Evolutionary conservation across 2,797 vertebrate species (phyloP).

Genomic region (Triplophysa bombifrons): DNA sequence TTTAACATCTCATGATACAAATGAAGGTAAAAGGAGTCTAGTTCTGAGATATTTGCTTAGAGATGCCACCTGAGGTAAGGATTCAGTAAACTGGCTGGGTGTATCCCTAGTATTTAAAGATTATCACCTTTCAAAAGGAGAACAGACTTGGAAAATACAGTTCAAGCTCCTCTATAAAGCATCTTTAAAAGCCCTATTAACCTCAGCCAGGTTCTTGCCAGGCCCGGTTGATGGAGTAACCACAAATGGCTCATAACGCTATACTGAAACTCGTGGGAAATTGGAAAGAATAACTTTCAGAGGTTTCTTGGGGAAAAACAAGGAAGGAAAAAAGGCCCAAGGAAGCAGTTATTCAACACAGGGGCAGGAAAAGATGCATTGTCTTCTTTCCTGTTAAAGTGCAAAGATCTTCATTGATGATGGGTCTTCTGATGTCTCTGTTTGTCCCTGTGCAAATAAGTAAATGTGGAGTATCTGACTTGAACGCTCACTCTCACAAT

Average conservation of each 20-base stretch:
- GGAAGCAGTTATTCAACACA: slow-evolving; percentile 60
- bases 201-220: slow-evolving; percentile 57
- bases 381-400: slow-evolving; percentile 5
- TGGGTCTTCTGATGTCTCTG: background rate
- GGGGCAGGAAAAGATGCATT: slow-evolving; percentile 24
- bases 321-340: slow-evolving; percentile 48
- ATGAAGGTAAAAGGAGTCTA: background rate
- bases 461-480: background rate
- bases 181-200: slow-evolving; percentile 26
- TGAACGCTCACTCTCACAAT: slow-evolving; percentile 6
- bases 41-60: background rate
- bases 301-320: slow-evolving; percentile 33
- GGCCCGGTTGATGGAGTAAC: slow-evolving; percentile 62
- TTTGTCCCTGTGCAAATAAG: slow-evolving; percentile 1
- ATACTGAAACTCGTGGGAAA: slow-evolving; percentile 63
- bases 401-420: background rate
- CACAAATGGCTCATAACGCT: slow-evolving; percentile 53
- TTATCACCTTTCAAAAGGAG: slow-evolving; percentile 60
- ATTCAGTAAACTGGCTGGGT: slow-evolving; percentile 63
- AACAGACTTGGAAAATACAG: slow-evolving; percentile 23
- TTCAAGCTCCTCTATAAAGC: slow-evolving; percentile 57
- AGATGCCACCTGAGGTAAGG: slow-evolving; percentile 13
- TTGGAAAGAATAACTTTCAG: slow-evolving; percentile 39
- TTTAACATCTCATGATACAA: background rate
- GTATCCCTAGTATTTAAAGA: slow-evolving; percentile 56